phyloP scores from a whole-genome alignment of 1,140 invertebrate genomes.

The Aphis craccivora region DNA sequence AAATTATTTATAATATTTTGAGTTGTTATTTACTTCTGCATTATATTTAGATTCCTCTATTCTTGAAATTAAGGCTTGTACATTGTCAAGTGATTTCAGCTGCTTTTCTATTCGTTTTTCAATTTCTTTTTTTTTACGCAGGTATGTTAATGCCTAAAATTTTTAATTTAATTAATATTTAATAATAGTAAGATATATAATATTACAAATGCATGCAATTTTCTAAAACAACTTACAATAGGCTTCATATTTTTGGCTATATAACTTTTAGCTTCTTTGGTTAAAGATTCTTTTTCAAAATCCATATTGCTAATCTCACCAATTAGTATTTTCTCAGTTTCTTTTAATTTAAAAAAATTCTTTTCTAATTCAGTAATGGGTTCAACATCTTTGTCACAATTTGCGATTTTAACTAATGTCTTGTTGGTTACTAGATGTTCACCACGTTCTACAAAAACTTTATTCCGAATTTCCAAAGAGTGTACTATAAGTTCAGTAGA shows the following conservation, averaged over 20 bases:
- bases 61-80: conserved; percentile 52
- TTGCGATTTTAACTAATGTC: conserved; percentile 39
- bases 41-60: conserved; percentile 55
- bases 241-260: conserved; percentile 55
- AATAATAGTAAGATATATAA: neutral
- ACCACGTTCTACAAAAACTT: conserved; percentile 47
- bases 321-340: conserved; percentile 51
- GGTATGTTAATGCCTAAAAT: conserved; percentile 36
- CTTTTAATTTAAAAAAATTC: conserved; percentile 52
- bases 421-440: conserved; percentile 50
- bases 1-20: neutral
- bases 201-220: neutral
- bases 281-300: conserved; percentile 42
- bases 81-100: conserved; percentile 40
- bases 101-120: conserved; percentile 53
- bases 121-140: conserved; percentile 52
- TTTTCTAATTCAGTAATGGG: conserved; percentile 51
- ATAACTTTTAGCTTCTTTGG: conserved; percentile 46
- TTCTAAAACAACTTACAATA: conserved; percentile 41
- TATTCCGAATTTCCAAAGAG: conserved; percentile 52
- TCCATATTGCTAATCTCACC: conserved; percentile 51
- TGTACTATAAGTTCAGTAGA: conserved; percentile 44
- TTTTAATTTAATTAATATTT: conserved; percentile 5
- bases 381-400: conserved; percentile 45
- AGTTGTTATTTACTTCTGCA: conserved; percentile 30